Conservation (phyloP, 2,113 vertebrate genomes). For the Girardinichthys multiradiatus region DNA sequence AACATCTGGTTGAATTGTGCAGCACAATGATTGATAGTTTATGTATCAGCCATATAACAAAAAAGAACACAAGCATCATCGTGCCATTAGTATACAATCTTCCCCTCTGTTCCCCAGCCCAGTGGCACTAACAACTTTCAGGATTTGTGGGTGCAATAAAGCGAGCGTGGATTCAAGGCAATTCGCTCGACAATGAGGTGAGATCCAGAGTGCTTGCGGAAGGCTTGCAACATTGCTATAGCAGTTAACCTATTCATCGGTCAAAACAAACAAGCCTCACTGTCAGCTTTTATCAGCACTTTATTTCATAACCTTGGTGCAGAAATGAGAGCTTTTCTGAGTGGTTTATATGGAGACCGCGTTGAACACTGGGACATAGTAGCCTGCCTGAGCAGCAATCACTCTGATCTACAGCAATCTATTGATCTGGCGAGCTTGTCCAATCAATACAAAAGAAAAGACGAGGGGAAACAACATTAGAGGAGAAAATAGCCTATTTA, state of each 20-base stretch:
- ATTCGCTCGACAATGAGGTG: constrained; percentile 76
- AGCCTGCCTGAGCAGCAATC: constrained; percentile 56
- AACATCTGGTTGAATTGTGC: constrained; percentile 38
- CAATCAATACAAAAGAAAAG: constrained; percentile 75
- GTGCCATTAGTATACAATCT: constrained; percentile 71
- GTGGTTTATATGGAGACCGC: constrained; percentile 47
- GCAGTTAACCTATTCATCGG: constrained; percentile 75
- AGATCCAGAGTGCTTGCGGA: constrained; percentile 52
- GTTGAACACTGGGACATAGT: constrained; percentile 64
- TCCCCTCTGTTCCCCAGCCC: constrained; percentile 53
- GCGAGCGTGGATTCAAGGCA: constrained; percentile 72
- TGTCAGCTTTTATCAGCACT: constrained; percentile 69
- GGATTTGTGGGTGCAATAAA: constrained; percentile 77
- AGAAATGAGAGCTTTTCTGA: constrained; percentile 62
- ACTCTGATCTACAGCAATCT: constrained; percentile 79
- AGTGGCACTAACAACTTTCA: constrained; percentile 70
- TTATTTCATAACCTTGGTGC: constrained; percentile 70
- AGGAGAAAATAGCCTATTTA: constrained; percentile 78
- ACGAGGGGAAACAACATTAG: constrained; percentile 76
- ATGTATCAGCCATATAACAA: constrained; percentile 50
- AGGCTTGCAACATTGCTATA: constrained; percentile 57
- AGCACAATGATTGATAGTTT: constrained; percentile 53
- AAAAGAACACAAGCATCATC: constrained; percentile 51
- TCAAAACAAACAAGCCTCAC: constrained; percentile 74
- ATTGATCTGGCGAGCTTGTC: constrained; percentile 74